Evolutionary conservation across 2,888 invertebrate genomes (phyloP).

Genomic region (Teleogryllus oceanicus): DNA sequence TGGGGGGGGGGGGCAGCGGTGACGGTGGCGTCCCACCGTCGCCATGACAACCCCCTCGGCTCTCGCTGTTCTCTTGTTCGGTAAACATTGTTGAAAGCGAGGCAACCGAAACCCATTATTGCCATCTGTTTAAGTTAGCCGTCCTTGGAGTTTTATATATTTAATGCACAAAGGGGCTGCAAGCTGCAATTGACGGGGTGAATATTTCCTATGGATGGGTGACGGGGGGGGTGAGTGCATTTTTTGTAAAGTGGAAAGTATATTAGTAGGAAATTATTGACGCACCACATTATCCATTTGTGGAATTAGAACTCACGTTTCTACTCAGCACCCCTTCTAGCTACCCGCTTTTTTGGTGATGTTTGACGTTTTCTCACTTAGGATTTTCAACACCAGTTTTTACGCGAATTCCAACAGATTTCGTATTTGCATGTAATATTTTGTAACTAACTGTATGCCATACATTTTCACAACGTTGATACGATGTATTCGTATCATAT

Average conservation of each 20-base stretch:
- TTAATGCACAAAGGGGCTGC: not conserved
- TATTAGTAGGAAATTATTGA: not conserved
- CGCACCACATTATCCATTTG: not conserved
- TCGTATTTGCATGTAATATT: too few relatives aligned
- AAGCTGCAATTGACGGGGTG: not conserved
- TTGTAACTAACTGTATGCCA: too few relatives aligned
- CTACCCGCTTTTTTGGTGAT: too few relatives aligned
- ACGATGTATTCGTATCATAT: too few relatives aligned
- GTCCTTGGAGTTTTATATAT: not conserved
- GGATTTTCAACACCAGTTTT: too few relatives aligned
- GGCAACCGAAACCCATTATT: conserved; percentile 18
- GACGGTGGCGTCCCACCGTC: not conserved
- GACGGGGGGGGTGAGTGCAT: not conserved
- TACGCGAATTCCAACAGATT: too few relatives aligned
- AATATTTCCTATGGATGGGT: not conserved
- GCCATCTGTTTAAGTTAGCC: not conserved
- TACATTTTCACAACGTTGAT: too few relatives aligned
- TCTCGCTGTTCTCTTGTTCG: not conserved
- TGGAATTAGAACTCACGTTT: not conserved
- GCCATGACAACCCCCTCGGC: conserved; percentile 4
- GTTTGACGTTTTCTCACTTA: too few relatives aligned
- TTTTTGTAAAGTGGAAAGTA: not conserved
- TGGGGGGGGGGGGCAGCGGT: too few relatives aligned
- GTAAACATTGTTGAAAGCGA: conserved; percentile 10
- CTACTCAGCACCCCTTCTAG: not conserved